Conservation (phyloP, 1,140 invertebrate species). For the Theocolax elegans region DNA sequence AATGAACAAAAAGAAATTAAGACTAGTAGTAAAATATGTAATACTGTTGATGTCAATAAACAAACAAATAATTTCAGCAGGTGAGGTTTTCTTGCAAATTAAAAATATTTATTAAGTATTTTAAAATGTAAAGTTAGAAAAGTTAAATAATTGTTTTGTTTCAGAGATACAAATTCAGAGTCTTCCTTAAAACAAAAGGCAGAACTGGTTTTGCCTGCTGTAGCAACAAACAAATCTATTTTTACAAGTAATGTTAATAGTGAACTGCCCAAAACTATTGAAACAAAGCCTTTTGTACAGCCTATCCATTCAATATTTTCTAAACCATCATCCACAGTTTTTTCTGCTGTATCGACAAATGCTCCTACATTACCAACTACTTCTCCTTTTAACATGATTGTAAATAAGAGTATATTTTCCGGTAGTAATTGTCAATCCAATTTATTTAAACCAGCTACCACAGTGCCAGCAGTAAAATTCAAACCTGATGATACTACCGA, state of each 20-base stretch:
- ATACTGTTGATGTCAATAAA: neutral
- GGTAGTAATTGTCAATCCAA: conserved; percentile 35
- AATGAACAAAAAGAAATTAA: conserved; percentile 3
- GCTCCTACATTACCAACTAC: neutral
- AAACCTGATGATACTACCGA: neutral
- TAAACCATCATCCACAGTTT: neutral
- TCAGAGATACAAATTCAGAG: neutral
- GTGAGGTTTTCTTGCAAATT: conserved; percentile 1
- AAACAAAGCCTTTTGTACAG: neutral
- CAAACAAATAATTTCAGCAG: neutral
- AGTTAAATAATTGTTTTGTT: neutral
- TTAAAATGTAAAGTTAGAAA: too few relatives aligned
- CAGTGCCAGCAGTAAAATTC: neutral
- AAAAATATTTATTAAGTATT: too few relatives aligned
- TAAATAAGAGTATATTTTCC: conserved; percentile 51
- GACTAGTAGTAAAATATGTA: neutral
- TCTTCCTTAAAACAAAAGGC: neutral
- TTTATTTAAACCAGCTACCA: conserved; percentile 39
- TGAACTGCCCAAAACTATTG: neutral
- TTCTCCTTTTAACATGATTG: conserved; percentile 35
- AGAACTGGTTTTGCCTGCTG: neutral
- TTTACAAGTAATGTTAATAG: neutral
- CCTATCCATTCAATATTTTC: conserved; percentile 12
- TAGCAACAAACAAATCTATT: neutral
- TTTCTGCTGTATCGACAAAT: conserved; percentile 8